These are phyloP conservation scores for Drosophila acutilabella DNA, from an alignment of 2,888 invertebrate species.

Conservation along the genomic window DNA sequence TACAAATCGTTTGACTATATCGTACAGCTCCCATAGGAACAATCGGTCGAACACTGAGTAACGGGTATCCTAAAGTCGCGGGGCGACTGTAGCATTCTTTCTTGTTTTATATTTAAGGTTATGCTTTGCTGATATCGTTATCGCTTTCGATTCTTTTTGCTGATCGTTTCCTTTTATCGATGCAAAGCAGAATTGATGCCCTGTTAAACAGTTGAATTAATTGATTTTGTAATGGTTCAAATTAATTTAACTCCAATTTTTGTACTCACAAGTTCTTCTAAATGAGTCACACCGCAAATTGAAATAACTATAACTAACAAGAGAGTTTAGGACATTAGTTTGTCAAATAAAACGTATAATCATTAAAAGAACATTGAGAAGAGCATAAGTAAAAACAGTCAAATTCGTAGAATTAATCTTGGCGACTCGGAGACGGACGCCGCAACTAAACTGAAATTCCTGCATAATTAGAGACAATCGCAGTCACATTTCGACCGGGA, in stretches of 20 bases:
- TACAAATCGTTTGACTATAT: too few species aligned
- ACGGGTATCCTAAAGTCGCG: too few species aligned
- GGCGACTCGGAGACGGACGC: conserved; percentile 63
- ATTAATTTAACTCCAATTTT: too few species aligned
- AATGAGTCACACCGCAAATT: conserved; percentile 5
- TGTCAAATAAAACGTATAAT: conserved; percentile 22
- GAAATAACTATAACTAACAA: conserved; percentile 17
- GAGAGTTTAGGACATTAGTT: conserved; percentile 54
- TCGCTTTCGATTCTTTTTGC: too few species aligned
- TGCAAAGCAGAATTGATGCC: too few species aligned
- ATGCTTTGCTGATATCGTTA: background rate
- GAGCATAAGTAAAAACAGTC: conserved; percentile 41
- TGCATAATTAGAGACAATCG: conserved; percentile 64
- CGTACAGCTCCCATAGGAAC: too few species aligned
- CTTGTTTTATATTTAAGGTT: background rate
- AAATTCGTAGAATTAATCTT: conserved; percentile 67
- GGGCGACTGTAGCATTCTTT: too few species aligned
- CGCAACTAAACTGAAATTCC: conserved; percentile 63
- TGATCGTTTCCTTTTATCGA: background rate
- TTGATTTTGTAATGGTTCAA: too few species aligned
- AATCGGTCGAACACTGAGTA: too few species aligned
- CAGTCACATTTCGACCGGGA: conserved; percentile 59
- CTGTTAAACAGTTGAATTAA: too few species aligned
- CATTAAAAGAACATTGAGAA: too few species aligned
- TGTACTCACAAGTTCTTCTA: background rate